These are phyloP conservation scores for Agelas oroides DNA, from an alignment of 37 sponge, comb jelly and placozoan species.

Conservation along the genomic window DNA sequence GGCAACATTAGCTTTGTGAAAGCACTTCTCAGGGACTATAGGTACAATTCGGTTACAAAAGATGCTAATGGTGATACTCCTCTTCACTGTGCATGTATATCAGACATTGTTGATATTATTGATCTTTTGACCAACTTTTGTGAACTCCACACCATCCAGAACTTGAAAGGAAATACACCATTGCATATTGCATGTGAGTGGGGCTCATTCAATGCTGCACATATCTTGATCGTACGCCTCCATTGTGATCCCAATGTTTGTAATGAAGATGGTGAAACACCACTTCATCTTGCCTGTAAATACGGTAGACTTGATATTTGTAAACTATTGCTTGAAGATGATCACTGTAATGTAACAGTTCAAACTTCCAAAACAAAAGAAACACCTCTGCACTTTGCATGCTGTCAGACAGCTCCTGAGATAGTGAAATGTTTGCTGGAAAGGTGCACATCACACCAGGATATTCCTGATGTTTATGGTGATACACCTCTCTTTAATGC, in stretches of 20 bases:
- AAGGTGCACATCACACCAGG: too few relatives aligned
- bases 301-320: neutral
- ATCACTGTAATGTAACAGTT: neutral
- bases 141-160: too few relatives aligned
- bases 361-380: too few relatives aligned
- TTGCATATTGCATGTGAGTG: slow-evolving; percentile 6
- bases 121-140: too few relatives aligned
- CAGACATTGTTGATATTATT: too few relatives aligned
- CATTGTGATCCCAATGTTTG: neutral
- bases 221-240: neutral
- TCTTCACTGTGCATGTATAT: too few relatives aligned
- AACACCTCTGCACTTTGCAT: neutral
- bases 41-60: too few relatives aligned
- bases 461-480: slow-evolving; percentile 4
- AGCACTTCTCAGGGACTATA: too few relatives aligned
- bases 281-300: neutral
- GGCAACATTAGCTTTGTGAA: too few relatives aligned
- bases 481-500: slow-evolving; percentile 9
- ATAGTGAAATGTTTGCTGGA: too few relatives aligned
- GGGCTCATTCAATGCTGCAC: neutral
- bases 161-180: neutral
- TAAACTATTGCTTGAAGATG: neutral
- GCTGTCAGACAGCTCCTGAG: neutral
- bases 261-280: slow-evolving; percentile 2
- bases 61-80: too few relatives aligned